A percentile compares a stretch with the other conserved stretches of the same genome.
Conservation (phyloP, 2,888 invertebrate species). For the Isotomurus palustris region DNA sequence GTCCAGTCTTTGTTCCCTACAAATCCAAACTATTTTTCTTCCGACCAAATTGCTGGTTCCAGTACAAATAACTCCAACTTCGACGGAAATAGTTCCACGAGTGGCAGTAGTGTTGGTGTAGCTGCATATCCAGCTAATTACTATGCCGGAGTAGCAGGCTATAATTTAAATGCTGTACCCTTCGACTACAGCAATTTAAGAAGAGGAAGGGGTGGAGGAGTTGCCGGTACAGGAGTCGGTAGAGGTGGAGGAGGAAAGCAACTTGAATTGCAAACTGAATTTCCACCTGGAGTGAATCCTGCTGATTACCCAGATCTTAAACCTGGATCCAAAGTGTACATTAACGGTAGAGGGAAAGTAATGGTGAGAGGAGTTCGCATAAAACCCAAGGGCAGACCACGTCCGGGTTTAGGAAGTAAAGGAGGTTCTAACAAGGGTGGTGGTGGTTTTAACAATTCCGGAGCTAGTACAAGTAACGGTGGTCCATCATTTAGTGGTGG, state of each 20-base stretch:
- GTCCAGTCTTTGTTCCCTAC: not conserved
- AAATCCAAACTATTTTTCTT: constrained; percentile 1
- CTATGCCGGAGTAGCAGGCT: not conserved
- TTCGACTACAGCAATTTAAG: constrained; percentile 16
- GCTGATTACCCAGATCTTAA: constrained; percentile 7
- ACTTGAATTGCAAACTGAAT: not conserved
- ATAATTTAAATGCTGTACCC: constrained; percentile 19
- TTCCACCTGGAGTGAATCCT: not conserved
- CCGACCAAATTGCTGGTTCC: constrained; percentile 3
- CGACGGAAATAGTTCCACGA: no score
- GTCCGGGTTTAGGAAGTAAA: constrained; percentile 25
- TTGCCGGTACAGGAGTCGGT: not conserved
- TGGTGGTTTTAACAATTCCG: no score
- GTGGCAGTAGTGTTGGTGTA: no score
- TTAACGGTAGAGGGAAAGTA: constrained; percentile 9
- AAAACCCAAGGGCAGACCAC: constrained; percentile 11
- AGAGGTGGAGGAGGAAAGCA: not conserved
- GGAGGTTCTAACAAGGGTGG: not conserved
- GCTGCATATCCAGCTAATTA: not conserved
- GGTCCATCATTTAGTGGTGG: not conserved
- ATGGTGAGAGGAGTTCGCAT: constrained; percentile 19
- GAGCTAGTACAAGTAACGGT: no score
- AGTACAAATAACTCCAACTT: not conserved
- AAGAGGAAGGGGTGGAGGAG: not conserved
- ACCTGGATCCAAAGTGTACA: constrained; percentile 16